Evolutionary conservation across 2,888 invertebrate genomes (phyloP), one percentile per base, ranked within the genome.

Genomic region (Harpalus rufipes): DNA sequence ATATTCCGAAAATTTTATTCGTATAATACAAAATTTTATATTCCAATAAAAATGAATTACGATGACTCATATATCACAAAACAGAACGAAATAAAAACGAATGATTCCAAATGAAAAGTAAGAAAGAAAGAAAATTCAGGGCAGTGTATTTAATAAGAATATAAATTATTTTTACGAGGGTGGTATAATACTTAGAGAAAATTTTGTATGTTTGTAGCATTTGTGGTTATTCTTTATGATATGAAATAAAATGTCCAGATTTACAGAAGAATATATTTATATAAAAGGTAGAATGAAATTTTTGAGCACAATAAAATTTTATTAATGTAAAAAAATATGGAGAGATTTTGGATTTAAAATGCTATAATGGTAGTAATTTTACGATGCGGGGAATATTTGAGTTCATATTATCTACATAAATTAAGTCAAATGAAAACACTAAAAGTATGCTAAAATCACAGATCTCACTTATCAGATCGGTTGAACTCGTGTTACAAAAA

Each of bases 31-130:
- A 76, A 76, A 44, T 76, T 76, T 76, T 51, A 76, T 76, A 76
- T 76, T 76, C 76, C 16, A 76, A 76, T 76, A 76, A 76, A 76
- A 51, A 44, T 76, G 78, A 78, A 56, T 58, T 78, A 78, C 58
- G 56, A 56, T 78, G 25, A 8, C 7, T 58, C 8, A 58, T 58
- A 51, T 78, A 78, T 78, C 78, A 78, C 25, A 0, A 16, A 21
- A 56, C 78, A 25, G 21, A 76, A 76, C 18, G 56, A 76, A 51
- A 56, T 51, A 51, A 16, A 56, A 76, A 56, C 44, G 78, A 25
- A 78, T 51, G 1, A 44, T 10, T 1, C 21, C 21, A 21, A 21
- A 21, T 1, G 21, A 21, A 21, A 21, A 21, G 21, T 21, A 3
- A 21, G 5, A 44, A 10, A 44, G 44, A 44, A 44, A 44, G 44